These are phyloP conservation scores for Stenolophus ochropezus DNA, from an alignment of 2,888 invertebrate genomes.

Conservation along the genomic window DNA sequence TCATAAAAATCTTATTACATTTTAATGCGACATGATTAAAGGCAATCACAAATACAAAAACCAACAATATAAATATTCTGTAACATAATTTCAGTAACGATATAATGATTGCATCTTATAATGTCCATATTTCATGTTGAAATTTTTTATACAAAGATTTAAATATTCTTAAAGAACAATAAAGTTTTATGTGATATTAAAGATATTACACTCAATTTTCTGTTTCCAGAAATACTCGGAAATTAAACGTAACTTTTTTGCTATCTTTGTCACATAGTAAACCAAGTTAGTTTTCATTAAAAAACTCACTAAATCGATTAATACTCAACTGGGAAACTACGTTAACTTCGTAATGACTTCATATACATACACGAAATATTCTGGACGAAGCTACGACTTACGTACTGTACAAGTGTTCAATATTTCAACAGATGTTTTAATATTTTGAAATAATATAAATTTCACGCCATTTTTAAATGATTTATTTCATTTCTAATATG, in stretches of 20 bases:
- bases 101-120: neutral
- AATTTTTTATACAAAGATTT: neutral
- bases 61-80: neutral
- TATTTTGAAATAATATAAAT: no score
- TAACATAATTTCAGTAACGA: neutral
- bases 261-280: conserved; percentile 7
- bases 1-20: conserved; percentile 28
- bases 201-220: neutral
- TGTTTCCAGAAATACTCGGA: conserved; percentile 2
- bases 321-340: conserved; percentile 32
- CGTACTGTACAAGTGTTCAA: conserved; percentile 40
- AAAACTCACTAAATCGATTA: conserved; percentile 19
- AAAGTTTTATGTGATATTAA: neutral
- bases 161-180: neutral
- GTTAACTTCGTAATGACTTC: conserved; percentile 53
- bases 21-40: conserved; percentile 30
- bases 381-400: conserved; percentile 31
- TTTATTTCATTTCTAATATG: neutral
- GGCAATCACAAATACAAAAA: conserved; percentile 21
- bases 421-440: no score
- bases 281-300: neutral
- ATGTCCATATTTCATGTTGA: neutral
- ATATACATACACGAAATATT: conserved; percentile 58
- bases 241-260: conserved; percentile 41
- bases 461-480: no score